phyloP scores from a whole-genome alignment of 2,113 vertebrate genomes.

The Mesocricetus auratus region DNA sequence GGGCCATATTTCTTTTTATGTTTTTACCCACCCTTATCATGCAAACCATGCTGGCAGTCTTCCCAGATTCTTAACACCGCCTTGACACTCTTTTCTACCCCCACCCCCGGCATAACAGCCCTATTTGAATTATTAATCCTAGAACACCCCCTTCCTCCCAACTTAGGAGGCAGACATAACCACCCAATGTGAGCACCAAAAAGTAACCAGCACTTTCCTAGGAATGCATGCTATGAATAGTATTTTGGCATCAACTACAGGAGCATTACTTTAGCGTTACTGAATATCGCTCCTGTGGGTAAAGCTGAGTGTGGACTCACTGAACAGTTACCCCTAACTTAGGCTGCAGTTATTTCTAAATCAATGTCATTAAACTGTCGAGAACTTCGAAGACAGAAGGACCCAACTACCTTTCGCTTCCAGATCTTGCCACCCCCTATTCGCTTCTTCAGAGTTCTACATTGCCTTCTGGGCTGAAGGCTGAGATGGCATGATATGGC shows the following conservation, averaged over 20 bases:
- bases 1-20: constrained; percentile 63
- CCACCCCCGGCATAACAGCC: constrained; percentile 56
- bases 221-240: background rate
- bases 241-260: constrained; percentile 1
- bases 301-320: constrained; percentile 24
- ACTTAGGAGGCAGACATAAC: background rate
- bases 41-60: constrained; percentile 69
- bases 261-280: constrained; percentile 12
- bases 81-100: constrained; percentile 67
- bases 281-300: background rate
- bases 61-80: constrained; percentile 72
- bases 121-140: constrained; percentile 75
- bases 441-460: background rate
- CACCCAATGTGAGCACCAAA: constrained; percentile 19
- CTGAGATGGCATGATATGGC: background rate
- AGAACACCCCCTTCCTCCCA: constrained; percentile 50
- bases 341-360: background rate
- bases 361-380: background rate
- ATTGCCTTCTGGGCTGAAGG: background rate
- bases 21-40: constrained; percentile 72
- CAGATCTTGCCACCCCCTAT: background rate
- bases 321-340: constrained; percentile 8
- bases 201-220: background rate
- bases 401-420: constrained; percentile 41
- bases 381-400: background rate